A percentile compares a stretch with the other conserved stretches of the same genome.
These are phyloP conservation scores for Ornithoptera priamus DNA, from an alignment of 2,888 invertebrate species.

Conservation along the genomic window DNA sequence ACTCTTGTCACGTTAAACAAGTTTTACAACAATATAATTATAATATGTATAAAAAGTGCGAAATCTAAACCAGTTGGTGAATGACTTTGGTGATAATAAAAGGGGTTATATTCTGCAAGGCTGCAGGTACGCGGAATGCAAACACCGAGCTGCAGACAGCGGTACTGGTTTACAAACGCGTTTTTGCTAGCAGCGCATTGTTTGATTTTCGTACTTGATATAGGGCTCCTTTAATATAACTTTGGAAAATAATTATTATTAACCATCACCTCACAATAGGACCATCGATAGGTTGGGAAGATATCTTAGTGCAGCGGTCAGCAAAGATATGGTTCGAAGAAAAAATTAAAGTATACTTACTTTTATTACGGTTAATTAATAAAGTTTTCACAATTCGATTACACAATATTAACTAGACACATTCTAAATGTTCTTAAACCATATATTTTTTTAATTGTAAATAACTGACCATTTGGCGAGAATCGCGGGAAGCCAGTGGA, in stretches of 20 bases:
- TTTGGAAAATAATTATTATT: not conserved
- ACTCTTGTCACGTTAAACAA: slow-evolving; percentile 15
- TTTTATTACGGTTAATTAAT: too few species aligned
- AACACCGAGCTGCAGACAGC: slow-evolving; percentile 58
- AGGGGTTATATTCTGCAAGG: slow-evolving; percentile 53
- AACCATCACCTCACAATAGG: not conserved
- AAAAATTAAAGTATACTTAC: too few species aligned
- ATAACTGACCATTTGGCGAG: too few species aligned
- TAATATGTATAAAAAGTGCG: slow-evolving; percentile 20
- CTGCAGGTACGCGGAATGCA: slow-evolving; percentile 67
- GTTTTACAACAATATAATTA: slow-evolving; percentile 22
- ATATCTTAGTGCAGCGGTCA: too few species aligned
- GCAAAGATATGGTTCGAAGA: too few species aligned
- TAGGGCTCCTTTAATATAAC: not conserved
- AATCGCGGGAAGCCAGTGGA: too few species aligned
- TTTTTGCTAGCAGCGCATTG: slow-evolving; percentile 22
- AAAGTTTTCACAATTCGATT: too few species aligned
- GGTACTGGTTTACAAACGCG: slow-evolving; percentile 51
- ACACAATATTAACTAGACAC: too few species aligned
- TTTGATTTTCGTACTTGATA: slow-evolving; percentile 19
- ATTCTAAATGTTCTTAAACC: too few species aligned
- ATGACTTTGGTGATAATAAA: slow-evolving; percentile 42
- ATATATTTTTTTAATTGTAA: too few species aligned
- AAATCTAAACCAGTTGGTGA: slow-evolving; percentile 32
- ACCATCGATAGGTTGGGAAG: too few species aligned